Conservation (phyloP, 1,140 invertebrate genomes). For the Drosophila grimshawi region DNA sequence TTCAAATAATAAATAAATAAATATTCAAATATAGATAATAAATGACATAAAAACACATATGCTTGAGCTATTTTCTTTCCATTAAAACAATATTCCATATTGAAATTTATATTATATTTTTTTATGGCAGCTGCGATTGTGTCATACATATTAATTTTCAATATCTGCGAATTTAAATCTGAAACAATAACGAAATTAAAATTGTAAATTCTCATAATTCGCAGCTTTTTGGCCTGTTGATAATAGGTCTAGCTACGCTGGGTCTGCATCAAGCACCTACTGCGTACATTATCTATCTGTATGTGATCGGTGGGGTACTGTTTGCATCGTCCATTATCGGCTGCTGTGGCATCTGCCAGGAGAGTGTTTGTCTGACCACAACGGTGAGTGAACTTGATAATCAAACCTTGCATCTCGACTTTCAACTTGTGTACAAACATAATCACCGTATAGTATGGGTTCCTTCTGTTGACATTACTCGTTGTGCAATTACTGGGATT, state of each 20-base stretch:
- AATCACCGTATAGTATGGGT: constrained; percentile 57
- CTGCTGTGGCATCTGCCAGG: constrained; percentile 75
- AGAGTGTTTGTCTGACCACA: constrained; percentile 70
- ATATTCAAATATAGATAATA: too few species aligned
- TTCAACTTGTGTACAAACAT: background rate
- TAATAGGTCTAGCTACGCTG: constrained; percentile 62
- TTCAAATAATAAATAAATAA: too few species aligned
- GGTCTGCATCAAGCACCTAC: constrained; percentile 53
- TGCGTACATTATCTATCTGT: constrained; percentile 56
- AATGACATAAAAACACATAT: too few species aligned
- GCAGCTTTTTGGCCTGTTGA: constrained; percentile 58
- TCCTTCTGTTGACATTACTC: constrained; percentile 58
- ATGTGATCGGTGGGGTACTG: constrained; percentile 61
- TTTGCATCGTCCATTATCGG: constrained; percentile 70
- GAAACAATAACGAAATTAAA: background rate
- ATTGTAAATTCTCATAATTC: constrained; percentile 1
- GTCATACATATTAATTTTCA: background rate
- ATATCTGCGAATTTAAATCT: background rate
- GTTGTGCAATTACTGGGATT: constrained; percentile 54
- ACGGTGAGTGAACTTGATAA: constrained; percentile 62
- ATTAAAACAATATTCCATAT: background rate
- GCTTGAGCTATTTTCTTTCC: background rate
- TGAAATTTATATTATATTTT: background rate
- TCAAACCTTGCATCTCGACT: constrained; percentile 2
- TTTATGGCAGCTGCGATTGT: background rate